Conservation (phyloP, 2,113 vertebrate species). For the Nothocercus julius region DNA sequence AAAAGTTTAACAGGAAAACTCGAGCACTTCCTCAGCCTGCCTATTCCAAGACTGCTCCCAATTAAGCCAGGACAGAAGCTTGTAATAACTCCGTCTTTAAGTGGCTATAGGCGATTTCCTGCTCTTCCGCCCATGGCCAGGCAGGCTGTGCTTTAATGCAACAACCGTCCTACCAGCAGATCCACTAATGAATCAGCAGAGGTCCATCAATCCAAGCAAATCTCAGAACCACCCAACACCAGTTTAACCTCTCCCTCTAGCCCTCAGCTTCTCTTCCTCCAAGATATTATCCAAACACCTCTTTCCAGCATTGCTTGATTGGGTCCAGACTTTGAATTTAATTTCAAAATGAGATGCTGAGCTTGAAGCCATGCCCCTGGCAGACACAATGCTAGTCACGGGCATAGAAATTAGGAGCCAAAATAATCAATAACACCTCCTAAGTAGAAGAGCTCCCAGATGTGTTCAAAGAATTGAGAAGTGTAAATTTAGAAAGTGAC, state of each 20-base stretch:
- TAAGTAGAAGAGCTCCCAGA: background rate
- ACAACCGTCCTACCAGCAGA: background rate
- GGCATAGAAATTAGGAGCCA: background rate
- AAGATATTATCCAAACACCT: background rate
- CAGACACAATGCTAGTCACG: background rate
- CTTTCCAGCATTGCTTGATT: background rate
- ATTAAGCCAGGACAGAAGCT: constrained; percentile 1
- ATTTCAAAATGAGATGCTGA: background rate
- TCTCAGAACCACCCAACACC: background rate
- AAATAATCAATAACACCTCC: background rate
- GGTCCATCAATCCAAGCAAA: background rate
- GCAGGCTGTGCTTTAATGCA: background rate
- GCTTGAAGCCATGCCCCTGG: background rate
- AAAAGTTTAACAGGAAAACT: background rate
- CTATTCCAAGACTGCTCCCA: background rate
- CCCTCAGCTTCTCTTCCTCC: background rate
- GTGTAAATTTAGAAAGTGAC: background rate
- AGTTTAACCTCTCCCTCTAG: background rate
- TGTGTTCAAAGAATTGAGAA: background rate
- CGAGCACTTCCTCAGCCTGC: background rate
- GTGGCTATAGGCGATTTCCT: background rate
- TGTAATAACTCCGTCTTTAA: background rate
- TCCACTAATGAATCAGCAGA: background rate
- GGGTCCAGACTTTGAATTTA: background rate
- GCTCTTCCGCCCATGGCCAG: background rate